phyloP scores from a whole-genome alignment of 2,888 invertebrate genomes.

The Caenorhabditis panamensis region DNA sequence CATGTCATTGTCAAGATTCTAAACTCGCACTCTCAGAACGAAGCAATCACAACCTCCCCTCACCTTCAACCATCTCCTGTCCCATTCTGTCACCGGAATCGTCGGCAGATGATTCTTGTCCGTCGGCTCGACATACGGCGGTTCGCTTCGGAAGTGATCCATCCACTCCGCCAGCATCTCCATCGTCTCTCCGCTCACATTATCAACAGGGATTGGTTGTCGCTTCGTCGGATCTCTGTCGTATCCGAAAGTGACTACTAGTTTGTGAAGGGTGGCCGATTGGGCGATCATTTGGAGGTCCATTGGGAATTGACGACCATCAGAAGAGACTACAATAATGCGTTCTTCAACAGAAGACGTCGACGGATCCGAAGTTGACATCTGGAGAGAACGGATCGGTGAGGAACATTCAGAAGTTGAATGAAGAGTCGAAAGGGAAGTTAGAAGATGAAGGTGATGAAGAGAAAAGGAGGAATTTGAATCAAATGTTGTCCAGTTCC shows the following conservation, averaged over 20 bases:
- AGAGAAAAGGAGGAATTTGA: no score
- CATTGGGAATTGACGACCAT: constrained; percentile 9
- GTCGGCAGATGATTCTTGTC: not conserved
- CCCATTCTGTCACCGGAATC: constrained; percentile 4
- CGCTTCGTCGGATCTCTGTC: not conserved
- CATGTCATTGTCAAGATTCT: constrained; percentile 16
- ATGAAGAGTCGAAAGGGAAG: no score
- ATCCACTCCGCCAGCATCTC: constrained; percentile 21
- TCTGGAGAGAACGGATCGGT: not conserved
- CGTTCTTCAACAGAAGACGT: not conserved
- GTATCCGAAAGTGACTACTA: constrained; percentile 20
- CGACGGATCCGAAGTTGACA: not conserved
- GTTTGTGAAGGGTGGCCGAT: constrained; percentile 20
- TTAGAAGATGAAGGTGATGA: no score
- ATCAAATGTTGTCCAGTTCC: no score
- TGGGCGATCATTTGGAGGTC: constrained; percentile 9
- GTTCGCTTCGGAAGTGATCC: not conserved
- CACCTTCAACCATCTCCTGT: constrained; percentile 4
- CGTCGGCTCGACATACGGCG: not conserved
- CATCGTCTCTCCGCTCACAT: constrained; percentile 9
- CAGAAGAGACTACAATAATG: constrained; percentile 6
- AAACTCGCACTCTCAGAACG: not conserved
- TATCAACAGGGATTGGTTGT: constrained; percentile 14
- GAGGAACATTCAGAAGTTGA: not conserved
- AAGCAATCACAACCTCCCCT: not conserved